Percentiles rank a stretch among this genome's conserved stretches.
Evolutionary conservation across 2,888 invertebrate species (phyloP).

Genomic region (Dysmachus trigonus): DNA sequence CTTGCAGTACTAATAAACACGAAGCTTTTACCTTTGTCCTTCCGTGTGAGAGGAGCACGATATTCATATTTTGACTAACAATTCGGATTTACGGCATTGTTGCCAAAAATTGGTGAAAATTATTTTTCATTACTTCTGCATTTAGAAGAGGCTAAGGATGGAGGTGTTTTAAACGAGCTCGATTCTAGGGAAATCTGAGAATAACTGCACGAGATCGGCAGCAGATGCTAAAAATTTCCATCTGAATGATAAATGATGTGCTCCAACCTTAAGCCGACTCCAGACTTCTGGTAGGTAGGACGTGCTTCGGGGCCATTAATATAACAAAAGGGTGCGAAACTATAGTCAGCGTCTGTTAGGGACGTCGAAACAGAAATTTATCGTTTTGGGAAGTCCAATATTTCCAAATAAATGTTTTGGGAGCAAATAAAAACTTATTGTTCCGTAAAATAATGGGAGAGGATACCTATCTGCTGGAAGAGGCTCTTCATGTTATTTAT

Average conservation of each 20-base stretch:
- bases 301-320: neutral
- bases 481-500: neutral
- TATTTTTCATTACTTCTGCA: neutral
- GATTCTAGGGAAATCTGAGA: neutral
- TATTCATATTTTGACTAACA: neutral
- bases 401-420: neutral
- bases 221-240: neutral
- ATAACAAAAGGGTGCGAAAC: neutral
- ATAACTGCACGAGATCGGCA: neutral
- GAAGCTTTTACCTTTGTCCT: neutral
- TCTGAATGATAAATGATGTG: neutral
- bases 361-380: neutral
- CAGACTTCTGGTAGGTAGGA: neutral
- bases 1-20: neutral
- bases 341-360: neutral
- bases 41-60: neutral
- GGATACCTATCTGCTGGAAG: neutral
- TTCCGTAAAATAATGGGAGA: neutral
- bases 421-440: slow-evolving; percentile 13
- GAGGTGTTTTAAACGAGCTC: neutral
- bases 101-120: neutral
- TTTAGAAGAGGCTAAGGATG: neutral
- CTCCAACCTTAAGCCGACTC: neutral
- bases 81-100: neutral
- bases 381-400: neutral